Conservation (phyloP, 2,888 invertebrate genomes). For the Cremastinae sp. region DNA sequence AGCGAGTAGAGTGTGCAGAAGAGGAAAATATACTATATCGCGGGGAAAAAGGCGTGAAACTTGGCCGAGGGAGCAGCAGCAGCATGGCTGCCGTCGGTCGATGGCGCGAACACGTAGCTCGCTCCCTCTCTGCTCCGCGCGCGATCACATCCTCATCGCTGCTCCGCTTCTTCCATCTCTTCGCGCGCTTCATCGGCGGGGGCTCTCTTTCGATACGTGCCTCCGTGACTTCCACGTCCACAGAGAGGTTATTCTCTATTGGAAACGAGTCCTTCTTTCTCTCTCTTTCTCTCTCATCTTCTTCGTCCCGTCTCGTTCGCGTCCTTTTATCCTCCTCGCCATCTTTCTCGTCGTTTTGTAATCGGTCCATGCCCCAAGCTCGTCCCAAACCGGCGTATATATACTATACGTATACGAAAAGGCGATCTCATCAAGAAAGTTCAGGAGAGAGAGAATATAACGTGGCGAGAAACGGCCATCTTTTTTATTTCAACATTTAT, state of each 20-base stretch:
- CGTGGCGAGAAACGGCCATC: conserved; percentile 18
- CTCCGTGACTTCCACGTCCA: conserved; percentile 34
- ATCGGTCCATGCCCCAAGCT: conserved; percentile 37
- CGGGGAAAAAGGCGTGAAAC: conserved; percentile 43
- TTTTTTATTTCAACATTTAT: conserved; percentile 29
- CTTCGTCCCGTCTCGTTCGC: no score
- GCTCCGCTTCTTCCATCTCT: conserved; percentile 53
- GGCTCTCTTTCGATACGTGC: conserved; percentile 30
- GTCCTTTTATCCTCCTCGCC: conserved; percentile 16
- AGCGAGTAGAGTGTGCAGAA: conserved; percentile 7
- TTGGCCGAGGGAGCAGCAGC: conserved; percentile 2
- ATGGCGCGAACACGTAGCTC: conserved; percentile 67
- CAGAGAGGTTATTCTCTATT: conserved; percentile 61
- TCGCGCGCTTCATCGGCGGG: conserved; percentile 20
- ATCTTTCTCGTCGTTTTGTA: conserved; percentile 53
- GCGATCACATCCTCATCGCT: conserved; percentile 60
- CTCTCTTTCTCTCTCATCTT: conserved; percentile 12
- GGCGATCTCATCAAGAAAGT: conserved; percentile 37
- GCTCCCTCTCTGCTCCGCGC: conserved; percentile 61
- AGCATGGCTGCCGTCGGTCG: conserved; percentile 74
- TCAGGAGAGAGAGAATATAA: conserved; percentile 17
- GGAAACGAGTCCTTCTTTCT: conserved; percentile 46
- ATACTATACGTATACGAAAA: conserved; percentile 33
- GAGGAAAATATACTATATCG: conserved; percentile 21
- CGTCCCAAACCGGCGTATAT: conserved; percentile 50